These are phyloP conservation scores for Macquaria ambigua DNA, from an alignment of 2,113 vertebrate species.

Conservation along the genomic window DNA sequence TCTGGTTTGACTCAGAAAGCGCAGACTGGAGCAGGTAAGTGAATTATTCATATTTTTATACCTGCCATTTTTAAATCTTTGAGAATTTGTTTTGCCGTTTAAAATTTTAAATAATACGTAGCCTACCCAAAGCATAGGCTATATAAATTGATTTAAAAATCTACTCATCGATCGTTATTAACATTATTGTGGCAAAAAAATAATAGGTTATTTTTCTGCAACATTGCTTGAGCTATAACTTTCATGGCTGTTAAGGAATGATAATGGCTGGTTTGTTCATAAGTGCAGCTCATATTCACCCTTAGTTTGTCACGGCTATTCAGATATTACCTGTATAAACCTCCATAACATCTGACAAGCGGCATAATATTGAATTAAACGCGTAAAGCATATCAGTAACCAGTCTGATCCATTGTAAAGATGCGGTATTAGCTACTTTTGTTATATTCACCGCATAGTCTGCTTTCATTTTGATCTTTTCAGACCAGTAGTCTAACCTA, in stretches of 20 bases:
- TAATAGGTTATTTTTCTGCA: not conserved
- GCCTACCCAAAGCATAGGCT: not conserved
- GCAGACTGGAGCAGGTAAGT: slow-evolving; percentile 44
- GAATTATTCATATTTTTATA: not conserved
- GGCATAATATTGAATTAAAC: slow-evolving; percentile 3
- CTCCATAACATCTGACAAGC: not conserved
- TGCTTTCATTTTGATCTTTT: not conserved
- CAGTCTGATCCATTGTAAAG: not conserved
- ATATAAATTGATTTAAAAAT: not conserved
- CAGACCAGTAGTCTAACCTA: not conserved
- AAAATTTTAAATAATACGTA: not conserved
- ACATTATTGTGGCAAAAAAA: not conserved
- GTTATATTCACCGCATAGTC: not conserved
- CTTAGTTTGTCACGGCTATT: not conserved
- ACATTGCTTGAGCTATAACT: not conserved
- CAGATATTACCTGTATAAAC: not conserved
- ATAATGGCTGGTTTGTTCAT: not conserved
- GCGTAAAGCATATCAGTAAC: not conserved
- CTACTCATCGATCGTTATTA: not conserved
- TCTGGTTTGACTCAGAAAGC: slow-evolving; percentile 19
- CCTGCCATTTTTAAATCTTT: not conserved
- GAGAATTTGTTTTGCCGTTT: not conserved
- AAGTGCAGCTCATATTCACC: not conserved
- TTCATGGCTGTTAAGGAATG: not conserved
- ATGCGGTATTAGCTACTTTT: not conserved